A percentile compares a stretch with the other conserved stretches of the same genome.
These are phyloP conservation scores for Mormyrus iriodes DNA, from an alignment of 2,113 vertebrate genomes.

Conservation along the genomic window DNA sequence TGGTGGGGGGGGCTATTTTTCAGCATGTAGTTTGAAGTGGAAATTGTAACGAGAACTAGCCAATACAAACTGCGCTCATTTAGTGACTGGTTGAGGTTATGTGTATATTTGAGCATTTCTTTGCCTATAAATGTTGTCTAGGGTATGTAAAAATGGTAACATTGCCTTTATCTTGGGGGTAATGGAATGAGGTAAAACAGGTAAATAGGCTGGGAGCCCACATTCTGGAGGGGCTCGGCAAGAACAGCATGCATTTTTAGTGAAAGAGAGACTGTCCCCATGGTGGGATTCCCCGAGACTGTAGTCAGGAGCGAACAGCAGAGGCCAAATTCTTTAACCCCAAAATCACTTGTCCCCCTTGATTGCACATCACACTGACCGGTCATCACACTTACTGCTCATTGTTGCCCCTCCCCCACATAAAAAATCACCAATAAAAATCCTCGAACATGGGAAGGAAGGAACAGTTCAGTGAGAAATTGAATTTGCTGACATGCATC, in stretches of 20 bases:
- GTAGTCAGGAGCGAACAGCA: not conserved
- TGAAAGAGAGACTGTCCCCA: not conserved
- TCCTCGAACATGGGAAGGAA: not conserved
- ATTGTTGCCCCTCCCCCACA: not conserved
- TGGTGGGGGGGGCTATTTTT: not conserved
- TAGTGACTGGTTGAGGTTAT: not conserved
- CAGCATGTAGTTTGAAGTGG: slow-evolving; percentile 1
- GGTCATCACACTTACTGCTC: not conserved
- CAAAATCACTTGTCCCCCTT: not conserved
- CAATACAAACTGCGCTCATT: not conserved
- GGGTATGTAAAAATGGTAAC: not conserved
- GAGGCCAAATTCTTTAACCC: not conserved
- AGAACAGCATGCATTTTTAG: not conserved
- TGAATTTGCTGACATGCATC: not conserved
- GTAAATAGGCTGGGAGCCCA: not conserved
- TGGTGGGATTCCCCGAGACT: not conserved
- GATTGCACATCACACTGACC: not conserved
- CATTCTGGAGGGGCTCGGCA: not conserved
- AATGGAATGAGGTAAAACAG: not conserved
- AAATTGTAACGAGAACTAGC: not conserved
- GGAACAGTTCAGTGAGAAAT: not conserved
- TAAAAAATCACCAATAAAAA: not conserved
- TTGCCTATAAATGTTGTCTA: not conserved
- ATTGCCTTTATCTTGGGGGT: not conserved
- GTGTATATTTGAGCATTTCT: not conserved